phyloP scores from a whole-genome alignment of 2,797 vertebrate genomes.

The Sebastes glaucus region DNA sequence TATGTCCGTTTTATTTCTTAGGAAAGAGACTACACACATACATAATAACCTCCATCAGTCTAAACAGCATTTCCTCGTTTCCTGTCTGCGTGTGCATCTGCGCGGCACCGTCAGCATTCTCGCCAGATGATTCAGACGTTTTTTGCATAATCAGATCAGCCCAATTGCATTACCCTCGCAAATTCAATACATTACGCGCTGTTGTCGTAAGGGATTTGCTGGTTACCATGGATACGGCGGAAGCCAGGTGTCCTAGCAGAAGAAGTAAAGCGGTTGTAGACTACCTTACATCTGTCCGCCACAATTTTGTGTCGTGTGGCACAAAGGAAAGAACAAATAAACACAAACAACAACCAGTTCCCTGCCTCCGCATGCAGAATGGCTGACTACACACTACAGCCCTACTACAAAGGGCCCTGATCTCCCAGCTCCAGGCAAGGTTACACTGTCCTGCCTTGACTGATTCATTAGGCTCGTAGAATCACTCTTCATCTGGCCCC shows the following conservation, averaged over 20 bases:
- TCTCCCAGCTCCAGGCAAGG: conserved; percentile 23
- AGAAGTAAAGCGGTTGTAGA: not conserved
- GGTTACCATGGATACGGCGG: conserved; percentile 74
- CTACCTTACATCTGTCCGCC: not conserved
- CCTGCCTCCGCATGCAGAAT: not conserved
- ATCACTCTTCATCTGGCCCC: conserved; percentile 20
- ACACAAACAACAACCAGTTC: not conserved
- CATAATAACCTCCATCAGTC: conserved; percentile 14
- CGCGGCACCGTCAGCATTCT: conserved; percentile 47
- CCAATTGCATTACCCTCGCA: conserved; percentile 79
- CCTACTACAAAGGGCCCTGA: not conserved
- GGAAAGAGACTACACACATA: not conserved
- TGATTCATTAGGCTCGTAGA: conserved; percentile 27
- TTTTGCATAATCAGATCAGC: conserved; percentile 80
- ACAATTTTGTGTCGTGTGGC: not conserved
- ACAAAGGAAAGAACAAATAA: not conserved
- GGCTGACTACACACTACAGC: conserved; percentile 4
- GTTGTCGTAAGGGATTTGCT: conserved; percentile 60
- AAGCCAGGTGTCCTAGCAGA: conserved; percentile 42
- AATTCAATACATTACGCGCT: conserved; percentile 74
- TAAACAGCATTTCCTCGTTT: conserved; percentile 50
- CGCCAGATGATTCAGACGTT: conserved; percentile 70
- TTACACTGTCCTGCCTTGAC: conserved; percentile 16
- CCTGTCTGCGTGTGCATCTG: conserved; percentile 35
- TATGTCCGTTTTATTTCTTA: not conserved